Percentiles rank a stretch among this genome's conserved stretches.
Conservation (phyloP, 2,888 invertebrate species). For the Athrips mouffetella region DNA sequence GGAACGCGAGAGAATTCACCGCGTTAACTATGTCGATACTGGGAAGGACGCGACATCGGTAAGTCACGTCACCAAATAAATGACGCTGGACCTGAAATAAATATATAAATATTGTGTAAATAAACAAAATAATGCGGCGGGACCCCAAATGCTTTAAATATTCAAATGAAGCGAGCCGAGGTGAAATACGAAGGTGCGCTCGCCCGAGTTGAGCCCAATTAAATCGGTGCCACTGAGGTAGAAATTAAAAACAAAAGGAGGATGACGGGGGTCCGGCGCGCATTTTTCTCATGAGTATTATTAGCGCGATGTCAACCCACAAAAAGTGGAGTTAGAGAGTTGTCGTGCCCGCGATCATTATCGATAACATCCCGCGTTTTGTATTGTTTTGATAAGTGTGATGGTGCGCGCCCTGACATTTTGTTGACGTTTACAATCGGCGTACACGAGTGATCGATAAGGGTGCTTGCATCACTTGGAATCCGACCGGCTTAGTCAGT, state of each 20-base stretch:
- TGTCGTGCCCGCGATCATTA: conserved; percentile 70
- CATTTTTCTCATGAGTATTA: conserved; percentile 79
- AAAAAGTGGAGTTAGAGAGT: conserved; percentile 72
- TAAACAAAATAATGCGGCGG: conserved; percentile 72
- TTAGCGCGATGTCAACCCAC: conserved; percentile 77
- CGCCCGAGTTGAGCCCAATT: conserved; percentile 76
- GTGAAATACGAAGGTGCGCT: conserved; percentile 78
- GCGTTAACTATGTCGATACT: conserved; percentile 77
- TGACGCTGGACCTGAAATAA: conserved; percentile 70
- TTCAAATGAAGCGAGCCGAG: conserved; percentile 77
- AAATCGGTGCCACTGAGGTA: conserved; percentile 79
- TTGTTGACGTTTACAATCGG: conserved; percentile 66
- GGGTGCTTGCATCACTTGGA: conserved; percentile 28
- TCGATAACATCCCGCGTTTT: conserved; percentile 74
- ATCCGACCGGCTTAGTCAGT: background rate
- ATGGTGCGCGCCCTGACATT: conserved; percentile 53
- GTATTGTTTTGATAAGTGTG: conserved; percentile 77
- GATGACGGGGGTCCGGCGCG: conserved; percentile 71
- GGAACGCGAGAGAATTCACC: conserved; percentile 74
- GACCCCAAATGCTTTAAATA: conserved; percentile 77
- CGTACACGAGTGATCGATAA: conserved; percentile 63
- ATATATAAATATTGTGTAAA: conserved; percentile 77
- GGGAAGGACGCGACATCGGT: conserved; percentile 76
- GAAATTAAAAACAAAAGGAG: conserved; percentile 79
- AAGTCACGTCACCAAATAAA: conserved; percentile 77